Conservation (phyloP, 2,113 vertebrate genomes). For the Cyrtonyx montezumae region DNA sequence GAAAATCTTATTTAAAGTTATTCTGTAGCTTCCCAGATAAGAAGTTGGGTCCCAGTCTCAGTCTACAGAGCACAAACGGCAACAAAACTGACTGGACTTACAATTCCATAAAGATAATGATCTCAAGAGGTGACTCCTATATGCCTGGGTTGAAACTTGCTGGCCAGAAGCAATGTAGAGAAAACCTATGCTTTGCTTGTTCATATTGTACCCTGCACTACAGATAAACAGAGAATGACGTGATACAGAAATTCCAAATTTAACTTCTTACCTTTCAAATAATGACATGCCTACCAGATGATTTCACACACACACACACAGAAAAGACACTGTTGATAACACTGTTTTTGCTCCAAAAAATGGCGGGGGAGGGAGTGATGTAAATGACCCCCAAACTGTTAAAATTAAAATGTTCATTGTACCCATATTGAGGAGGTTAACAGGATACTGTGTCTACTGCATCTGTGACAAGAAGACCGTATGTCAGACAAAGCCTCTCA, state of each 20-base stretch:
- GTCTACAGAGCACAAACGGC: neutral
- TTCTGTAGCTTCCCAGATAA: neutral
- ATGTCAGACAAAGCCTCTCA: neutral
- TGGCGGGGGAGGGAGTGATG: too few species aligned
- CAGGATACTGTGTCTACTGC: neutral
- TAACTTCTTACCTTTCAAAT: neutral
- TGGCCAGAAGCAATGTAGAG: neutral
- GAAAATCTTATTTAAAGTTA: neutral
- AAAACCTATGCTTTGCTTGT: neutral
- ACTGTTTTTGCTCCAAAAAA: neutral
- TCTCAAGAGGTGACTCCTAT: neutral
- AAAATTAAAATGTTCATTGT: neutral
- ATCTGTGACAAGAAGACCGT: neutral
- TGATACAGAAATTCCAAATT: neutral
- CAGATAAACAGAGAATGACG: neutral
- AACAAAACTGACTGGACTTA: accelerated
- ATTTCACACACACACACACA: neutral
- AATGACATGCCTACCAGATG: neutral
- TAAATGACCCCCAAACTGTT: neutral
- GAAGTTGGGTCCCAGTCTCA: neutral
- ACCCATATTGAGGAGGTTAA: neutral
- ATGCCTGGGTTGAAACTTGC: neutral
- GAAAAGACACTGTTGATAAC: neutral
- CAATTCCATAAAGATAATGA: neutral
- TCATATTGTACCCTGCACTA: neutral